Percentiles rank a stretch among this genome's conserved stretches.
Evolutionary conservation across 2,113 vertebrate species (phyloP).

Genomic region (Opisthocomus hoazin): DNA sequence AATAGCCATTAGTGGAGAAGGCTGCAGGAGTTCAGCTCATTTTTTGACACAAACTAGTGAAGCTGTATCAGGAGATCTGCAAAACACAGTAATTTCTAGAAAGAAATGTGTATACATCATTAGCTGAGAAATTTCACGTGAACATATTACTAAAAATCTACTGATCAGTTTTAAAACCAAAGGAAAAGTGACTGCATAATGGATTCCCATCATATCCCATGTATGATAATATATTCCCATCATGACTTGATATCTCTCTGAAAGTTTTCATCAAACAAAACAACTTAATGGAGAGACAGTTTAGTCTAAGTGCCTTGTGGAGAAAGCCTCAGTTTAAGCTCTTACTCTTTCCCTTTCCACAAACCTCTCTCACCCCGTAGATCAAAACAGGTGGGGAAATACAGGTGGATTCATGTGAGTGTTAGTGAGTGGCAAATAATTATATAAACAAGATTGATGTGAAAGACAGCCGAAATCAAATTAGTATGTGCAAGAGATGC

Average conservation of each 20-base stretch:
- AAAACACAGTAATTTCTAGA: neutral
- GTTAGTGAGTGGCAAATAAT: neutral
- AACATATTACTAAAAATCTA: neutral
- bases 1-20: neutral
- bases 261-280: neutral
- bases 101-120: neutral
- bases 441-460: rapidly evolving
- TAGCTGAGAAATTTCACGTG: neutral
- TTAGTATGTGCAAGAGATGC: rapidly evolving
- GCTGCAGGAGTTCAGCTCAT: neutral
- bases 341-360: neutral
- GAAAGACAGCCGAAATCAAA: neutral
- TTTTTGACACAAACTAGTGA: neutral
- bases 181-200: neutral
- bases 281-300: neutral
- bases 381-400: neutral
- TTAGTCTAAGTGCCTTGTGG: neutral
- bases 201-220: neutral
- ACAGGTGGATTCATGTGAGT: neutral
- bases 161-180: neutral
- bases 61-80: neutral
- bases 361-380: neutral
- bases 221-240: neutral
- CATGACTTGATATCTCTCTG: neutral
- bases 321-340: neutral